phyloP scores from a whole-genome alignment of 2,113 vertebrate genomes.

The Colossoma macropomum region DNA sequence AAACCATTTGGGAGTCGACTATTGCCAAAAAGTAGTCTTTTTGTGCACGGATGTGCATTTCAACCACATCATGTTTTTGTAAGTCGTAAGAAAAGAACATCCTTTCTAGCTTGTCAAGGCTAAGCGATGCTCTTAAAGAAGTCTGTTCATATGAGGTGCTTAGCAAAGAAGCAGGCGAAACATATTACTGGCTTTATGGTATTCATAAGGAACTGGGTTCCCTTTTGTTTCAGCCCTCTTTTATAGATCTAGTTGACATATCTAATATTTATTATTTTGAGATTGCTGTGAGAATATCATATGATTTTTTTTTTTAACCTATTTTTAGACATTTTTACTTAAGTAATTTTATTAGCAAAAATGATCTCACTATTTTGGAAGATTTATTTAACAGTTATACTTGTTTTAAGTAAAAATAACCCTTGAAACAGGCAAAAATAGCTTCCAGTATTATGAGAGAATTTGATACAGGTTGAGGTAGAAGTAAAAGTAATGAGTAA shows the following conservation, averaged over 20 bases:
- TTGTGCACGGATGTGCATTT: neutral
- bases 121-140: neutral
- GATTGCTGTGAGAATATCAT: too few species aligned
- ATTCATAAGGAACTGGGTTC: neutral
- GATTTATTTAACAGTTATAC: too few species aligned
- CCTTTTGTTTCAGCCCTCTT: neutral
- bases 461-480: too few species aligned
- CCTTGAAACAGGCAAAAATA: too few species aligned
- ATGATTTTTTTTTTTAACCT: too few species aligned
- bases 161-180: neutral
- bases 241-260: neutral
- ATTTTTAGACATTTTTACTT: too few species aligned
- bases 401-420: too few species aligned
- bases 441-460: too few species aligned
- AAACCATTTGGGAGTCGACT: neutral
- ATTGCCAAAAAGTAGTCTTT: slow-evolving; percentile 2
- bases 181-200: neutral
- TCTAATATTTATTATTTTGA: too few species aligned
- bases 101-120: neutral
- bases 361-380: too few species aligned
- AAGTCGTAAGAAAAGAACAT: slow-evolving; percentile 9
- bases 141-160: neutral
- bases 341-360: too few species aligned
- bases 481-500: too few species aligned
- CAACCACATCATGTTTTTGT: slow-evolving; percentile 9